Evolutionary conservation across 1,140 invertebrate genomes (phyloP).

Genomic region (Anastrepha ludens): DNA sequence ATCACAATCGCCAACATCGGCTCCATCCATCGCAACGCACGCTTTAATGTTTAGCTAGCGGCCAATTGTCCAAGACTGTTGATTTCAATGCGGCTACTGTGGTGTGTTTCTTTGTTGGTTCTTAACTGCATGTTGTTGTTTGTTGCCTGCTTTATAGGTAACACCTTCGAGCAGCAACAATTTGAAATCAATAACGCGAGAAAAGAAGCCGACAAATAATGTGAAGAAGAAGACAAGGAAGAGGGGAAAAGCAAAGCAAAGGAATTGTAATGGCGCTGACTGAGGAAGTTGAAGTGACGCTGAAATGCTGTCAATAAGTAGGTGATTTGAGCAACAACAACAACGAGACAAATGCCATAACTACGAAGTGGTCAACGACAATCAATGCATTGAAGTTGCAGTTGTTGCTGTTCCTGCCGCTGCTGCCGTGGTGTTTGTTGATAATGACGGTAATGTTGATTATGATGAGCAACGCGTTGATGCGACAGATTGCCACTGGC

Average conservation of each 20-base stretch:
- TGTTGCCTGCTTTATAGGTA: background rate
- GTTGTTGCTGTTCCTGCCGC: background rate
- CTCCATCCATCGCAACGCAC: background rate
- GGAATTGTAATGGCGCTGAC: background rate
- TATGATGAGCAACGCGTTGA: background rate
- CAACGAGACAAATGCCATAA: background rate
- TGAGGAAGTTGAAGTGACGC: background rate
- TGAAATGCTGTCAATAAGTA: slow-evolving; percentile 22
- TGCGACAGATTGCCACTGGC: background rate
- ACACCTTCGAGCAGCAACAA: slow-evolving; percentile 16
- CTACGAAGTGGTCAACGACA: background rate
- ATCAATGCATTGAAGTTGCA: background rate
- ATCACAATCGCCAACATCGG: background rate
- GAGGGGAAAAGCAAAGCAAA: background rate
- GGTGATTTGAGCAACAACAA: background rate
- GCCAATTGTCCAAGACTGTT: slow-evolving; percentile 14
- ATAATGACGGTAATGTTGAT: background rate
- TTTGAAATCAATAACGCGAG: background rate
- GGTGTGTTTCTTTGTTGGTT: background rate
- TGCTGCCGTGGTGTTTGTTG: background rate
- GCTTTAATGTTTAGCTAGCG: background rate
- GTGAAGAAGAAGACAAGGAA: background rate
- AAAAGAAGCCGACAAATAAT: no score
- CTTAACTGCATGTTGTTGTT: background rate
- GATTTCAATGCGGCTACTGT: slow-evolving; percentile 27